Evolutionary conservation across 2,888 invertebrate genomes (phyloP).

Genomic region (Polydrusus tereticollis): DNA sequence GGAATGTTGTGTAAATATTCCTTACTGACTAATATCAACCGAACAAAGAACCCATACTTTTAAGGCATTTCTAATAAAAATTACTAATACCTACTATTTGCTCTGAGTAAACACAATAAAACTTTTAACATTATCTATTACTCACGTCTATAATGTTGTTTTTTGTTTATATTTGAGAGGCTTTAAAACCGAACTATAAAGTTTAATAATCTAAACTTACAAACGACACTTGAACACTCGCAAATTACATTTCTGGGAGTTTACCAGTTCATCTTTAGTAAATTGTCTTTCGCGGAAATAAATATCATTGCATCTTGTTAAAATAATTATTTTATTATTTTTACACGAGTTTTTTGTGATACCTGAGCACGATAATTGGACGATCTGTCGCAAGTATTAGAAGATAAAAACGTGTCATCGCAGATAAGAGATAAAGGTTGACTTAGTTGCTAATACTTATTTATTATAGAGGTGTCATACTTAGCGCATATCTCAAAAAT

Average conservation of each 20-base stretch:
- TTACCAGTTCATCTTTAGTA: too few species aligned
- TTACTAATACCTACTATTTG: constrained; percentile 1
- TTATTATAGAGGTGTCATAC: too few species aligned
- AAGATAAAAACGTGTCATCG: background rate
- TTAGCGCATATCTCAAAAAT: too few species aligned
- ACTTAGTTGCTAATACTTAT: background rate
- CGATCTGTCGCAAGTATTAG: background rate
- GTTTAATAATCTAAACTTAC: constrained; percentile 4
- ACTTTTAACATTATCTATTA: constrained; percentile 1
- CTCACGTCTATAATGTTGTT: constrained; percentile 6
- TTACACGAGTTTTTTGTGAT: too few species aligned
- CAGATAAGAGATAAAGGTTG: background rate
- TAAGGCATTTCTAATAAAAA: background rate
- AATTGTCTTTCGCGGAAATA: too few species aligned
- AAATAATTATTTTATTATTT: too few species aligned
- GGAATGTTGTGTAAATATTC: background rate
- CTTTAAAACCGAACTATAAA: background rate
- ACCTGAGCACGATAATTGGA: background rate
- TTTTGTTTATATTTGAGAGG: constrained; percentile 2
- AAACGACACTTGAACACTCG: background rate
- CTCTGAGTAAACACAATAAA: background rate
- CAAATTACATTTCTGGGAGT: background rate
- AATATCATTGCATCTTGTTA: too few species aligned
- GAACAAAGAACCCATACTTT: background rate
- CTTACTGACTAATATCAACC: too few species aligned